Percentiles rank a stretch among this genome's conserved stretches.
These are phyloP conservation scores for Gymnoscopelus microlampas DNA, from an alignment of 2,797 vertebrate genomes.

Conservation along the genomic window DNA sequence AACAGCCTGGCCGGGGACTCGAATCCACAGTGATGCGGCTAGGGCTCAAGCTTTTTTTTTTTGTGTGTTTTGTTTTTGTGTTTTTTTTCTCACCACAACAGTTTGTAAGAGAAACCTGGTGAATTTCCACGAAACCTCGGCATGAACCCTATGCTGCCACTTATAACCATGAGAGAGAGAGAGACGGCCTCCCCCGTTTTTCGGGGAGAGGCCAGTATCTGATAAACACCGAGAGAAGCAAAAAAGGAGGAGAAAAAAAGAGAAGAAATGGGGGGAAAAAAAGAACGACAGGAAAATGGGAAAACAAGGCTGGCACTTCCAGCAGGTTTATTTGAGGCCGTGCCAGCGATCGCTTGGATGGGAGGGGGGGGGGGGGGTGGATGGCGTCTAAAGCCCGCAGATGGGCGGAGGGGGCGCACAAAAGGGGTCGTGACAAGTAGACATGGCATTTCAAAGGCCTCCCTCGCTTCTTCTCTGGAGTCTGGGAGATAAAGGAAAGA, in stretches of 20 bases:
- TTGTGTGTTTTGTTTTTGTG: background rate
- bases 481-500: conserved; percentile 79
- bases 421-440: conserved; percentile 82
- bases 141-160: conserved; percentile 69
- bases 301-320: conserved; percentile 79
- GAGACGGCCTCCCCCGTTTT: conserved; percentile 60
- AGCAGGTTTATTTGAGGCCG: conserved; percentile 79
- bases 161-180: conserved; percentile 71
- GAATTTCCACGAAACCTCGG: conserved; percentile 78
- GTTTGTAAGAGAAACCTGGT: conserved; percentile 75
- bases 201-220: conserved; percentile 69
- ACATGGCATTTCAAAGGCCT: conserved; percentile 78
- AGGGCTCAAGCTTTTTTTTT: conserved; percentile 62
- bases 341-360: conserved; percentile 80
- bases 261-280: conserved; percentile 29
- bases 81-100: conserved; percentile 62
- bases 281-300: conserved; percentile 72
- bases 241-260: conserved; percentile 26
- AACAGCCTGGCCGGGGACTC: too few relatives aligned
- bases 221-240: conserved; percentile 76
- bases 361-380: conserved; percentile 13
- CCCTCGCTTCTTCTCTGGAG: conserved; percentile 72
- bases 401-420: conserved; percentile 74
- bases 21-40: background rate
- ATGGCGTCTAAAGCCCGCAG: conserved; percentile 76